These are phyloP conservation scores for Tipula unca DNA, from an alignment of 2,888 invertebrate genomes.

Conservation along the genomic window DNA sequence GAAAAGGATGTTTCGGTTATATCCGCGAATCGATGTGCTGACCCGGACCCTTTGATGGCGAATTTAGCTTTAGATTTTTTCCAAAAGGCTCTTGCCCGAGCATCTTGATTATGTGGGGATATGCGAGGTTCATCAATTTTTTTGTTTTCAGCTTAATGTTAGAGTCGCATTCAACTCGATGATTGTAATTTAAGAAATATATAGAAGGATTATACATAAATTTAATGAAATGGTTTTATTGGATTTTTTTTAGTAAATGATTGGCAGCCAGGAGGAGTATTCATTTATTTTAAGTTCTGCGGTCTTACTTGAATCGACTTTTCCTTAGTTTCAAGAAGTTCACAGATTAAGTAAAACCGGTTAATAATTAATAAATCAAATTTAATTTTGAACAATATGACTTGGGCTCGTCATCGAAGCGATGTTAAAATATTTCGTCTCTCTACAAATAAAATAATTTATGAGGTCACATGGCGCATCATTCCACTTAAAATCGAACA, in stretches of 20 bases:
- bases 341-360: too few relatives aligned
- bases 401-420: too few relatives aligned
- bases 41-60: not conserved
- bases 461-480: not conserved
- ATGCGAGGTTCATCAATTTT: not conserved
- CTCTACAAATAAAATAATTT: not conserved
- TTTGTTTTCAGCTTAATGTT: not conserved
- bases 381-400: too few relatives aligned
- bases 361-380: too few relatives aligned
- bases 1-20: slow-evolving; percentile 44
- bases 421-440: not conserved
- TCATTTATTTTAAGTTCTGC: too few relatives aligned
- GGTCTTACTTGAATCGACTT: too few relatives aligned
- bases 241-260: too few relatives aligned
- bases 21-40: not conserved
- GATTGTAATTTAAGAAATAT: not conserved
- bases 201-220: not conserved
- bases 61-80: slow-evolving; percentile 9
- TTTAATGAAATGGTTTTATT: not conserved
- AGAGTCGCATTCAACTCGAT: not conserved
- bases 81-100: not conserved
- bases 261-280: too few relatives aligned
- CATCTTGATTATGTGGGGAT: not conserved
- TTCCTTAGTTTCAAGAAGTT: too few relatives aligned
- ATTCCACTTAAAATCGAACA: not conserved